Conservation (phyloP, 2,797 vertebrate genomes). For the Microcaecilia unicolor region DNA sequence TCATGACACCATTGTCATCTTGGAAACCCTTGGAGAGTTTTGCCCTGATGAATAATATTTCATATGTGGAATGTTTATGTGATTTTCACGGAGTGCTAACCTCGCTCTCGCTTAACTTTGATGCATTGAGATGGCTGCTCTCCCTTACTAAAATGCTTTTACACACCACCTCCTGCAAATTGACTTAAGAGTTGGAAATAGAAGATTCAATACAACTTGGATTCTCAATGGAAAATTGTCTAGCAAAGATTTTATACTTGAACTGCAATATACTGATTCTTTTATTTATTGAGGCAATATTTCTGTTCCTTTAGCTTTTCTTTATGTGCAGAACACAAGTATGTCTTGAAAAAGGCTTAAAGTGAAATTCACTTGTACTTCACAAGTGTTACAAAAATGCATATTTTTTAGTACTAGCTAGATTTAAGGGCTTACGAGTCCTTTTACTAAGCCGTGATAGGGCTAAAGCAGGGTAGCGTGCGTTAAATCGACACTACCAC, state of each 20-base stretch:
- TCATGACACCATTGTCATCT: conserved; percentile 62
- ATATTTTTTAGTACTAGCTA: too few relatives aligned
- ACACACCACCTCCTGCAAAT: conserved; percentile 59
- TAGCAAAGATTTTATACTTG: conserved; percentile 43
- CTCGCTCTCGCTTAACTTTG: conserved; percentile 49
- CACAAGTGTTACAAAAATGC: too few relatives aligned
- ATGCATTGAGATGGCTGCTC: conserved; percentile 57
- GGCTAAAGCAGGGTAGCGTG: too few relatives aligned
- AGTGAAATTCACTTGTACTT: too few relatives aligned
- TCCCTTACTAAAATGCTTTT: conserved; percentile 60
- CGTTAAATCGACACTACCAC: too few relatives aligned
- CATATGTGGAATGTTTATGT: conserved; percentile 65
- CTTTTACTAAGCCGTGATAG: too few relatives aligned
- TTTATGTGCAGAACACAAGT: too few relatives aligned
- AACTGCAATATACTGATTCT: conserved; percentile 18
- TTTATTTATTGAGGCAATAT: conserved; percentile 36
- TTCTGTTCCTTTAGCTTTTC: too few relatives aligned
- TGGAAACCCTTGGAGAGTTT: conserved; percentile 54
- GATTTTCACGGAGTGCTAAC: conserved; percentile 62
- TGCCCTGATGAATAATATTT: conserved; percentile 75
- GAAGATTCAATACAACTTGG: conserved; percentile 50
- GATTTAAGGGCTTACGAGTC: too few relatives aligned
- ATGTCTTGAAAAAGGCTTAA: too few relatives aligned
- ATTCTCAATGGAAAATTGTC: conserved; percentile 29
- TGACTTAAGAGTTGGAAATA: conserved; percentile 59